Evolutionary conservation across 2,888 invertebrate species (phyloP), one percentile per base, ranked within the genome.

Genomic region (Neuroscelio doddi): DNA sequence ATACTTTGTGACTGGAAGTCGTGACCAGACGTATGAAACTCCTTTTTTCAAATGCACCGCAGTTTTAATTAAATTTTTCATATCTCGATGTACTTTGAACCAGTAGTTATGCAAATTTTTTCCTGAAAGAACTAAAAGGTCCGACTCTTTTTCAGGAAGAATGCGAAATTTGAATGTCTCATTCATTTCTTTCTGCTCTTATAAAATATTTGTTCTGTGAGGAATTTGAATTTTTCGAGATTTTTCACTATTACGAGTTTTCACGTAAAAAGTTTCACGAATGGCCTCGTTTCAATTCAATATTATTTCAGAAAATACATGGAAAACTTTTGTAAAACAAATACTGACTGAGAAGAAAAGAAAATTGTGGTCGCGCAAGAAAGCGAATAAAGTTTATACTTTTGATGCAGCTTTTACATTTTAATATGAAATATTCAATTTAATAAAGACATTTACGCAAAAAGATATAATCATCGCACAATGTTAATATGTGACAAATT

Each of bases 31-130:
- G 2, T 21, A n/a, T n/a, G n/a, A n/a, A n/a, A 57, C 42, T 32
- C 16, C 36, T 47, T 52, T 62, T 47, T 38, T 9, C 30, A 34
- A 46, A 64, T 55, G 50, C 58, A 44, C 52, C 41, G 56, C 52
- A 42, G 51, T 55, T 64, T 59, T 64, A 64, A 59, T 64, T 59
- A 59, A 64, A 59, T 64, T 64, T 51, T 56, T 59, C 64, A 59
- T 56, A 59, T 56, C 56, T 42, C 56, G 55, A 55, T 47, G 56
- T 50, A 59, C 64, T 53, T 59, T 59, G 55, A 55, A 59, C 55
- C 27, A 53, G 57, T 58, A 63, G 50, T 56, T 56, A 56, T 63
- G 62, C 62, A 56, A 49, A 45, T 58, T 58, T 50, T 63, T 53
- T 38, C 39, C 36, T 38, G 56, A 27, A 21, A 51, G 41, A 50